Conservation (phyloP, 2,888 invertebrate species). For the Carcina quercana region DNA sequence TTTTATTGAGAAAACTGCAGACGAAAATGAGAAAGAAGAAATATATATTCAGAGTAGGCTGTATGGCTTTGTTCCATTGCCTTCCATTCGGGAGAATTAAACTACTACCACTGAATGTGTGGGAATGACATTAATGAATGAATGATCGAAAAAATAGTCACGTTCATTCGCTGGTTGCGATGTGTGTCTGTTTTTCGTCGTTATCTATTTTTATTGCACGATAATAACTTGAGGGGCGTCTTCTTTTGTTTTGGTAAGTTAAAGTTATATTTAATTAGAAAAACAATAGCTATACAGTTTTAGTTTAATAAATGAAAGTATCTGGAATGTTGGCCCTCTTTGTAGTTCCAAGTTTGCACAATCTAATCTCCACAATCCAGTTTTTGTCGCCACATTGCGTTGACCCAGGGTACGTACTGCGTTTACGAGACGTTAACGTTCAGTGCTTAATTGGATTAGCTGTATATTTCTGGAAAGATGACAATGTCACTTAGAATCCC, state of each 20-base stretch:
- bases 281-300: background rate
- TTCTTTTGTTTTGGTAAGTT: constrained; percentile 10
- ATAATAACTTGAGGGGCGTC: constrained; percentile 2
- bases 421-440: constrained; percentile 4
- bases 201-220: constrained; percentile 1
- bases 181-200: constrained; percentile 4
- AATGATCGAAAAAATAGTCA: no score
- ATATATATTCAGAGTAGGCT: no score
- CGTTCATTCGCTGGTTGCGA: no score
- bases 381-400: constrained; percentile 10
- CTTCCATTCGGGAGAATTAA: no score
- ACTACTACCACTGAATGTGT: no score
- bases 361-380: constrained; percentile 17
- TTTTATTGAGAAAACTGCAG: no score
- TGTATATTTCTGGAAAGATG: background rate
- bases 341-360: constrained; percentile 15
- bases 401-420: constrained; percentile 6
- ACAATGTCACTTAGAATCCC: no score
- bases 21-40: no score
- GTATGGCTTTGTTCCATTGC: no score
- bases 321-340: constrained; percentile 3
- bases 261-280: background rate
- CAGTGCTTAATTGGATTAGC: background rate
- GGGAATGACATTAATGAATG: no score
- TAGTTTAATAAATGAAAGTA: background rate